Conservation (phyloP, 2,888 invertebrate genomes). For the Salticus scenicus region DNA sequence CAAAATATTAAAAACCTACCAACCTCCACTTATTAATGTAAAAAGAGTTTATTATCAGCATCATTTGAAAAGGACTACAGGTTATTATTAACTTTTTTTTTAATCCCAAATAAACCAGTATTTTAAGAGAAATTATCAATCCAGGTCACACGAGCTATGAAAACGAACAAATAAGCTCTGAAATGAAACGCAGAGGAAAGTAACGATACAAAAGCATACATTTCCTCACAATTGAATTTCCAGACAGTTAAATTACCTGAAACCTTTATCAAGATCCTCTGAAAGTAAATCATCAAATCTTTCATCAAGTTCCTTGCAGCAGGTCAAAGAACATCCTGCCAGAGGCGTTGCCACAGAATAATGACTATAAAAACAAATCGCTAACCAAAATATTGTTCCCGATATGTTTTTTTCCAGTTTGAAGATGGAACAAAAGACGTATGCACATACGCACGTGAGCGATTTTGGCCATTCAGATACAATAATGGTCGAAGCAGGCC, state of each 20-base stretch:
- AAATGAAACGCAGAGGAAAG: too few species aligned
- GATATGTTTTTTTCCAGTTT: background rate
- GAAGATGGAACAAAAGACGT: background rate
- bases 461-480: background rate
- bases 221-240: background rate
- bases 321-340: background rate
- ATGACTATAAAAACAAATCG: background rate
- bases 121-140: too few species aligned
- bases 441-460: background rate
- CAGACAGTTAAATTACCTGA: background rate
- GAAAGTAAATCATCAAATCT: background rate
- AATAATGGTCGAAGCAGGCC: background rate
- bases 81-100: too few species aligned
- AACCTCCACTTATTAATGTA: too few species aligned
- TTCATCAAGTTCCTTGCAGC: background rate
- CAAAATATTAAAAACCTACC: too few species aligned
- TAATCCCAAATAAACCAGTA: too few species aligned
- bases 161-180: too few species aligned
- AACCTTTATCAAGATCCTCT: background rate
- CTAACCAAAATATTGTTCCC: background rate
- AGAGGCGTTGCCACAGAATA: background rate
- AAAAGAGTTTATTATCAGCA: too few species aligned
- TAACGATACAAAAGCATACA: background rate
- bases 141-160: too few species aligned
- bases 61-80: too few species aligned